These are phyloP conservation scores for Phaethornis superciliosus DNA, from an alignment of 2,113 vertebrate species.

Conservation along the genomic window DNA sequence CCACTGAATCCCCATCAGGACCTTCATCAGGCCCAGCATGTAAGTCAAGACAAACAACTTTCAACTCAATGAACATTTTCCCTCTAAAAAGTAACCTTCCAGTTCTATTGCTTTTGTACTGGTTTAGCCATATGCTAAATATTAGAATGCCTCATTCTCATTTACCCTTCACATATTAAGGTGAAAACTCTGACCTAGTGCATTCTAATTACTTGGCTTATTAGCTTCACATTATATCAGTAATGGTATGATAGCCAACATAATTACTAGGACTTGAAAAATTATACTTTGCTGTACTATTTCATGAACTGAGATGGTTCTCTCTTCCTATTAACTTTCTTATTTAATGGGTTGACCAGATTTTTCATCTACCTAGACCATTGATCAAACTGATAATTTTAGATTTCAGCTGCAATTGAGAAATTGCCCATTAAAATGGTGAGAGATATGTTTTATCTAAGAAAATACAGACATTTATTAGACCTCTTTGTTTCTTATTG, in stretches of 20 bases:
- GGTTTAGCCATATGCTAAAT: constrained; percentile 52
- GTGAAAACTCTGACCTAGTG: constrained; percentile 77
- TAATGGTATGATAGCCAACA: constrained; percentile 72
- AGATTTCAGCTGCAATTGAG: constrained; percentile 18
- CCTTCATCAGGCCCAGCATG: neutral
- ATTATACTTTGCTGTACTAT: constrained; percentile 70
- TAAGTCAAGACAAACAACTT: constrained; percentile 28
- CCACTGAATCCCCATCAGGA: constrained; percentile 21
- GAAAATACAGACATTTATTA: neutral
- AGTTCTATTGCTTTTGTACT: neutral
- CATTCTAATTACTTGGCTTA: constrained; percentile 82
- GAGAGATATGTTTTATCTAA: neutral
- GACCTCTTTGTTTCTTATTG: neutral
- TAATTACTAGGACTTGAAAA: constrained; percentile 78
- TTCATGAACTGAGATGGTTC: constrained; percentile 61
- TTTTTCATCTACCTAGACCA: constrained; percentile 55
- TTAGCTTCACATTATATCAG: constrained; percentile 77
- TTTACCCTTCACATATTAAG: constrained; percentile 74
- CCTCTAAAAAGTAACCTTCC: neutral
- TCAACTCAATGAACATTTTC: neutral
- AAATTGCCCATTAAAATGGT: neutral
- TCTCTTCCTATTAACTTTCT: constrained; percentile 53
- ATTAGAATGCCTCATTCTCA: constrained; percentile 61
- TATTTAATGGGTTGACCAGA: constrained; percentile 44
- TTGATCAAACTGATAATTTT: constrained; percentile 61